Conservation (phyloP, 2,888 invertebrate species). For the Cryptus armator region DNA sequence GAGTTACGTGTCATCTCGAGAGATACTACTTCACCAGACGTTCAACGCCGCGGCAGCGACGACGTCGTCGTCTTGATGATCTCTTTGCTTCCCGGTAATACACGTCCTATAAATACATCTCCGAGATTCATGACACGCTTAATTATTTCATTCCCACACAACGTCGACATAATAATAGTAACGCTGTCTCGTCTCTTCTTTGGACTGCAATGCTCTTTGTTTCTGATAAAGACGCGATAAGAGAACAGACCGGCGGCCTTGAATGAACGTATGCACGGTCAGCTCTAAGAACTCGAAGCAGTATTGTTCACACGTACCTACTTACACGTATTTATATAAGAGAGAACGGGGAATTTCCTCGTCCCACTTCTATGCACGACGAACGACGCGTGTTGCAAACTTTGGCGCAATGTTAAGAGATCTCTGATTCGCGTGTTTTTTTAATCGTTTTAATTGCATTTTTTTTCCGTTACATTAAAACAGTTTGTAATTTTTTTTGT, state of each 20-base stretch:
- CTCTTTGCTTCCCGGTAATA: slow-evolving; percentile 54
- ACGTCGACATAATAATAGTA: slow-evolving; percentile 62
- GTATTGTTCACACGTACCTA: slow-evolving; percentile 5
- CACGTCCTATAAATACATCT: slow-evolving; percentile 75
- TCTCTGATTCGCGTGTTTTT: too few species aligned
- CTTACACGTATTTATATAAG: neutral
- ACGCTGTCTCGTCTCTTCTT: slow-evolving; percentile 49
- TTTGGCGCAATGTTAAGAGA: too few species aligned
- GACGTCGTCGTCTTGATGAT: slow-evolving; percentile 27
- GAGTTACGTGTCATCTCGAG: slow-evolving; percentile 46
- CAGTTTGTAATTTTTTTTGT: too few species aligned
- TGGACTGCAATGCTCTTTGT: slow-evolving; percentile 30
- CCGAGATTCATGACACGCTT: slow-evolving; percentile 75
- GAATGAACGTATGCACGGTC: slow-evolving; percentile 73
- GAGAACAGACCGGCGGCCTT: slow-evolving; percentile 74
- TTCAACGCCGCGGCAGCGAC: slow-evolving; percentile 12
- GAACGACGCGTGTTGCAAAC: neutral
- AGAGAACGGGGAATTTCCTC: neutral
- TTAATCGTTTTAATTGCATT: too few species aligned
- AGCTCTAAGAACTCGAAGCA: slow-evolving; percentile 70
- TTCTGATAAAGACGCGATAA: slow-evolving; percentile 74
- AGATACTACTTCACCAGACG: neutral
- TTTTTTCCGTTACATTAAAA: too few species aligned
- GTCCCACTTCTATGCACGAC: neutral
- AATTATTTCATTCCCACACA: slow-evolving; percentile 76